Conservation (phyloP, 1,140 invertebrate genomes). For the Neodiprion lecontei region DNA sequence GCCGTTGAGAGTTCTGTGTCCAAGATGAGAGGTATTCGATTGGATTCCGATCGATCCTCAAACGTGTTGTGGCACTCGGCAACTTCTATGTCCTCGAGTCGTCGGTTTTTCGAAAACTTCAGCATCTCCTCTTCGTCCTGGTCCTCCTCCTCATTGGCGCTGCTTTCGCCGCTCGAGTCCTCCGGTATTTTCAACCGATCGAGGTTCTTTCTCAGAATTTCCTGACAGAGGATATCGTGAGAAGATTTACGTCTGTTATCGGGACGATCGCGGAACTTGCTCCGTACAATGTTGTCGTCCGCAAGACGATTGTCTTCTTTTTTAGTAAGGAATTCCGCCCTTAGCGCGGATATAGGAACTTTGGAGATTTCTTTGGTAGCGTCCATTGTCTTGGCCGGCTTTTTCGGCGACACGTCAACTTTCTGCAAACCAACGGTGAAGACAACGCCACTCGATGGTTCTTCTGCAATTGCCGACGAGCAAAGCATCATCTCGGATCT, state of each 20-base stretch:
- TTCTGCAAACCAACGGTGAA: constrained; percentile 50
- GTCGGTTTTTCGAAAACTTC: not conserved
- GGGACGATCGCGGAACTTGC: constrained; percentile 33
- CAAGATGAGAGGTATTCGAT: not conserved
- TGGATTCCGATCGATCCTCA: not conserved
- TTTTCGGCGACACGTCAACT: constrained; percentile 26
- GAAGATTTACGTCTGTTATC: constrained; percentile 40
- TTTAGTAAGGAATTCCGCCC: constrained; percentile 36
- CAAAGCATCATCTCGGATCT: constrained; percentile 20
- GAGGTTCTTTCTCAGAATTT: constrained; percentile 35
- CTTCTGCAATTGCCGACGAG: constrained; percentile 20
- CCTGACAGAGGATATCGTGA: constrained; percentile 47
- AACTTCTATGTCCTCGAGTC: constrained; percentile 9
- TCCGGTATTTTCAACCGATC: constrained; percentile 28
- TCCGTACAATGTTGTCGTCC: constrained; percentile 27
- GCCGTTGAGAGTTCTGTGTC: not conserved
- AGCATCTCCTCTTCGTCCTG: constrained; percentile 25
- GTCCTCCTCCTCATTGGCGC: constrained; percentile 36
- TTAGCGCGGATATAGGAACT: constrained; percentile 42
- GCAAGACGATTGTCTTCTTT: constrained; percentile 23
- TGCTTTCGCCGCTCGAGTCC: constrained; percentile 35
- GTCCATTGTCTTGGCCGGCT: constrained; percentile 9
- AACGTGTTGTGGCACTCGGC: not conserved
- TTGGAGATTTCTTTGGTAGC: constrained; percentile 33
- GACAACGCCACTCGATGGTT: constrained; percentile 35